Conservation (phyloP, 2,888 invertebrate genomes). For the Petrolisthes cinctipes region DNA sequence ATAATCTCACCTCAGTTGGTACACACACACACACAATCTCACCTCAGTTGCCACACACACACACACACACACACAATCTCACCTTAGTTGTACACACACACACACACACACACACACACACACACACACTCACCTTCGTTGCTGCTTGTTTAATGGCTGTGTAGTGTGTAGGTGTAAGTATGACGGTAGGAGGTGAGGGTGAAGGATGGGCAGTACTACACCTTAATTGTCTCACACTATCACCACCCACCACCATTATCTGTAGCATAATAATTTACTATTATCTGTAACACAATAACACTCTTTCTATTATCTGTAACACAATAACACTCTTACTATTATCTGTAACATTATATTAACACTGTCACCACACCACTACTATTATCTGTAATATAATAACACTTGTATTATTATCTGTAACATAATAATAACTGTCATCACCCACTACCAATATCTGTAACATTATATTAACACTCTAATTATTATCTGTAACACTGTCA, state of each 20-base stretch:
- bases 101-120: not conserved
- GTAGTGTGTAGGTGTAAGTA: conserved; percentile 30
- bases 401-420: no score
- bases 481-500: conserved; percentile 32
- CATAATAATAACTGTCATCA: not conserved
- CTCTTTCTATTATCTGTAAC: conserved; percentile 41
- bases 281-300: conserved; percentile 25
- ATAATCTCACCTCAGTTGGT: not conserved
- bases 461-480: conserved; percentile 42
- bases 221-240: conserved; percentile 44
- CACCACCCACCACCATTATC: conserved; percentile 47
- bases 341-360: not conserved
- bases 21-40: not conserved
- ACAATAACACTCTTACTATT: not conserved
- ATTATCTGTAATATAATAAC: not conserved
- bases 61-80: no score
- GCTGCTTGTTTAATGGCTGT: conserved; percentile 44
- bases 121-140: not conserved
- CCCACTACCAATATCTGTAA: conserved; percentile 7
- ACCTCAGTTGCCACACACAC: not conserved
- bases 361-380: not conserved
- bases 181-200: conserved; percentile 18
- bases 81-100: not conserved
- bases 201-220: conserved; percentile 33
- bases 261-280: not conserved